phyloP scores from a whole-genome alignment of 2,888 invertebrate genomes.

The Podotricha telesiphe region DNA sequence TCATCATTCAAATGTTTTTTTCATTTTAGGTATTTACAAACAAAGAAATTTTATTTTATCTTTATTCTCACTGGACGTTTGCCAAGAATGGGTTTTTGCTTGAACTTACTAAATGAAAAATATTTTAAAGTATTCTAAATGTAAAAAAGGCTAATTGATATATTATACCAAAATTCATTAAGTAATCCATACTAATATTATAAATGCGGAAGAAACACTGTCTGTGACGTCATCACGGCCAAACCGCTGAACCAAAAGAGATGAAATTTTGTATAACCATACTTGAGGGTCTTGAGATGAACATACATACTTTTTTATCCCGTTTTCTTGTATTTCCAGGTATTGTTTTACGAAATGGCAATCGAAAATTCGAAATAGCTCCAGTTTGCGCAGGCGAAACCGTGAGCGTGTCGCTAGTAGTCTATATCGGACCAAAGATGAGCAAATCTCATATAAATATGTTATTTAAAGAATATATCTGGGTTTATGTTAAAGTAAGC shows the following conservation, averaged over 20 bases:
- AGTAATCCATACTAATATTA: too few species aligned
- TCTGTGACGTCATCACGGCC: too few species aligned
- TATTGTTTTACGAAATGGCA: too few species aligned
- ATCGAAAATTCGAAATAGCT: too few species aligned
- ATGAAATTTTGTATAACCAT: too few species aligned
- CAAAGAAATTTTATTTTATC: constrained; percentile 14
- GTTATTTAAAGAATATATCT: constrained; percentile 30
- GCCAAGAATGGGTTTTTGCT: constrained; percentile 5
- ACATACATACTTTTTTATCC: too few species aligned
- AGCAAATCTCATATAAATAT: constrained; percentile 50
- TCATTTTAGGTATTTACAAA: not conserved
- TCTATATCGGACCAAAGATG: constrained; percentile 52
- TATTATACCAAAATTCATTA: constrained; percentile 25
- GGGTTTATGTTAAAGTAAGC: constrained; percentile 45
- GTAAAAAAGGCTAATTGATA: constrained; percentile 26
- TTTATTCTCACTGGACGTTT: constrained; percentile 1
- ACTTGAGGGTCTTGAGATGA: too few species aligned
- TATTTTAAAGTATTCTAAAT: constrained; percentile 9
- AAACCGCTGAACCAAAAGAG: too few species aligned
- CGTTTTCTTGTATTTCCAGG: too few species aligned
- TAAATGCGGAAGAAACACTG: too few species aligned
- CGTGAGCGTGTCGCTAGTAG: constrained; percentile 19
- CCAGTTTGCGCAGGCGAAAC: too few species aligned
- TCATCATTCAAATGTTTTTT: not conserved
- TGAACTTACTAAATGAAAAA: constrained; percentile 9